These are phyloP conservation scores for Trididemnum miniatum DNA, from an alignment of 23 tunicate genomes.

Conservation along the genomic window DNA sequence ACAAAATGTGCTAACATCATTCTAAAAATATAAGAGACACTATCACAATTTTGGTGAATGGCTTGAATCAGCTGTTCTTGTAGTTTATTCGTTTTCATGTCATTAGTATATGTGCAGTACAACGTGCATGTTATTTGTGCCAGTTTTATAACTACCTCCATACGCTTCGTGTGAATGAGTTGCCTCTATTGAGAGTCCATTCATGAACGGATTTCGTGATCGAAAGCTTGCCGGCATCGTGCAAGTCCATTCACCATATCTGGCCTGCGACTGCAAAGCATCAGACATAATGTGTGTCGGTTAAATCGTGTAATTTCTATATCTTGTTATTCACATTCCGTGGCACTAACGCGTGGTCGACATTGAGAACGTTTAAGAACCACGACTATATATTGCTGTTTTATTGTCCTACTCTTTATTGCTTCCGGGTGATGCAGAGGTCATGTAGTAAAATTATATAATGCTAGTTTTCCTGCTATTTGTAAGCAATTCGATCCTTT, in stretches of 20 bases:
- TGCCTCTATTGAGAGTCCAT: background rate
- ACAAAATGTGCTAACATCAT: too few species aligned
- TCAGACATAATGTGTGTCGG: background rate
- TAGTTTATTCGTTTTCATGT: too few species aligned
- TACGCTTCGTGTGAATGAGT: too few species aligned
- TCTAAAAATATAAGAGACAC: too few species aligned
- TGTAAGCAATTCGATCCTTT: too few species aligned
- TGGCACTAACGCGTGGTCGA: slow-evolving; percentile 11
- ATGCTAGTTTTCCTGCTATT: background rate
- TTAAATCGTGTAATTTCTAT: slow-evolving; percentile 23
- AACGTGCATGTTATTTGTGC: too few species aligned
- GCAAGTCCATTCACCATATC: slow-evolving; percentile 25
- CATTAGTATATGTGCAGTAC: too few species aligned
- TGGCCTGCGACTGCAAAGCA: background rate
- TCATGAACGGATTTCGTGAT: slow-evolving; percentile 14
- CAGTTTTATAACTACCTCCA: too few species aligned
- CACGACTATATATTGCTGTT: background rate
- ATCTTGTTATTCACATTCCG: slow-evolving; percentile 1
- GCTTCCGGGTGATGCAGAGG: slow-evolving; percentile 14
- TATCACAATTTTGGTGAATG: too few species aligned
- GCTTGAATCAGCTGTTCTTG: too few species aligned
- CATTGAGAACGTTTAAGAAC: background rate
- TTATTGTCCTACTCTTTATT: background rate
- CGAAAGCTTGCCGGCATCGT: slow-evolving; percentile 14
- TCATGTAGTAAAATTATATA: background rate